Evolutionary conservation across 2,113 vertebrate genomes (phyloP).

Genomic region (Urocynchramus pylzowi): DNA sequence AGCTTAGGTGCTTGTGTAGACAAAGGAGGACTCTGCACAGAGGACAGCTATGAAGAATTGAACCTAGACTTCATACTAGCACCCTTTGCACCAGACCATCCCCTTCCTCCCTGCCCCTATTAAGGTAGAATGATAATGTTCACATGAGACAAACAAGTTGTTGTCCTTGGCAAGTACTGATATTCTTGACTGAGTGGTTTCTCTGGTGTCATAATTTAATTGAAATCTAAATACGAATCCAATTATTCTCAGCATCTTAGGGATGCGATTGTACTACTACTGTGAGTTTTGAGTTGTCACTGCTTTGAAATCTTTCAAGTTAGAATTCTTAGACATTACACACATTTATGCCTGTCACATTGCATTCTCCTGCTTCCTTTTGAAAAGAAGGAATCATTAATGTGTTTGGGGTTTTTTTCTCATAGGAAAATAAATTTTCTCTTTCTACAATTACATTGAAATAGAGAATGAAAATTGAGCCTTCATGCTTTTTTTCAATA

Average conservation of each 20-base stretch:
- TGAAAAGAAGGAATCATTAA: slow-evolving; percentile 34
- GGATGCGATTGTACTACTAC: slow-evolving; percentile 8
- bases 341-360: neutral
- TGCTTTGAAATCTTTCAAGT: slow-evolving; percentile 34
- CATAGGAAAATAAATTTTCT: neutral
- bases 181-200: neutral
- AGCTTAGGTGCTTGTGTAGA: neutral
- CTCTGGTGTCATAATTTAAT: neutral
- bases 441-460: slow-evolving; percentile 16
- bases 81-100: neutral
- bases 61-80: neutral
- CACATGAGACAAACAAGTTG: neutral
- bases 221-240: neutral
- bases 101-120: neutral
- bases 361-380: neutral
- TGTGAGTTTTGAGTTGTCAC: neutral
- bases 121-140: neutral
- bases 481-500: neutral
- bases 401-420: neutral
- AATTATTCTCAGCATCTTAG: neutral
- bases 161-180: neutral
- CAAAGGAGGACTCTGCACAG: neutral
- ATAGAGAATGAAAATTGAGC: neutral
- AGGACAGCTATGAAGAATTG: neutral
- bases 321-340: neutral